phyloP scores from a whole-genome alignment of 2,888 invertebrate species.

The Agriopis aurantiaria region DNA sequence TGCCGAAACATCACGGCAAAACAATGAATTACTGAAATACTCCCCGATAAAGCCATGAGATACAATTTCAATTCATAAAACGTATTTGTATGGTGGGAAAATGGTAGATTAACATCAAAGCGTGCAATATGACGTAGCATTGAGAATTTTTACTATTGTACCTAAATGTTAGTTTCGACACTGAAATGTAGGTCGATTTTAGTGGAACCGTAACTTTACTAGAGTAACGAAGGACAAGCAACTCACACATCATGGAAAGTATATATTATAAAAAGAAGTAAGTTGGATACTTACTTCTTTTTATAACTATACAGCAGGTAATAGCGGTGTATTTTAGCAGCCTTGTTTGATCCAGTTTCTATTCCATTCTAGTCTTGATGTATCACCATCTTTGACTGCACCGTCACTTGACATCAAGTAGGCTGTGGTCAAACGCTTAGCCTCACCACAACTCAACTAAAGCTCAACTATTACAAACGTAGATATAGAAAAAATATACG shows the following conservation, averaged over 20 bases:
- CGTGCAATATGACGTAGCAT: slow-evolving; percentile 46
- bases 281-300: too few relatives aligned
- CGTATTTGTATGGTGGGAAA: slow-evolving; percentile 45
- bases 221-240: slow-evolving; percentile 31
- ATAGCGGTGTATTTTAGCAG: too few relatives aligned
- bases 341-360: too few relatives aligned
- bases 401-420: too few relatives aligned
- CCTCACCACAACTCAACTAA: too few relatives aligned
- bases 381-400: too few relatives aligned
- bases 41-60: slow-evolving; percentile 34
- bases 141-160: slow-evolving; percentile 44
- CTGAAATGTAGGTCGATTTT: slow-evolving; percentile 42
- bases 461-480: too few relatives aligned
- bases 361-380: too few relatives aligned
- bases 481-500: background rate
- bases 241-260: slow-evolving; percentile 15
- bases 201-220: slow-evolving; percentile 27
- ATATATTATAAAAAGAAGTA: background rate
- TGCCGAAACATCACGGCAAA: slow-evolving; percentile 15
- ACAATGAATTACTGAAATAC: slow-evolving; percentile 26
- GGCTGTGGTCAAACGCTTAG: too few relatives aligned
- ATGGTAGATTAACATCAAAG: slow-evolving; percentile 42
- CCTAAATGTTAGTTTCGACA: slow-evolving; percentile 42
- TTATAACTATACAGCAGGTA: too few relatives aligned
- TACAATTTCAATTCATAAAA: slow-evolving; percentile 44